Evolutionary conservation across 30 jellyfish, hydroid and myxozoan species (phyloP), one percentile per base, ranked within the genome.

Genomic region (Clytia hemisphaerica): DNA sequence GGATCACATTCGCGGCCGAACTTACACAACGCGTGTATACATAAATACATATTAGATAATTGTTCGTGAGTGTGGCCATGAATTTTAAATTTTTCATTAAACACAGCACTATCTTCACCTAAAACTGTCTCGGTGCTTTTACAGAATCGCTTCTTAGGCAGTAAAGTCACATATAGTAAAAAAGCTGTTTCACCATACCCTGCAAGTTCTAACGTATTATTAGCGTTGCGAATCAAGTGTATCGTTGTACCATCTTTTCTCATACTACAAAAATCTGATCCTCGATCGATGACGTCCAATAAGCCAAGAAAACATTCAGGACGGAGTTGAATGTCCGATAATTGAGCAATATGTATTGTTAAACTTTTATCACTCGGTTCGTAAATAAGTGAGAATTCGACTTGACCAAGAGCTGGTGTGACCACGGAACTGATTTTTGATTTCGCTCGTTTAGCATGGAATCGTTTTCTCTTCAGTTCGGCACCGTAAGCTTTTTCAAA

Each of bases 1-100:
- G 94, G 94, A 28, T 59, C 77, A 28, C 83, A 83, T 10, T 70
- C 82, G 5, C 64, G 83, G 22, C 93, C 93, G 22, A 73, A 72
- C 25, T 62, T 60, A 12, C 84, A 70, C 57, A 82, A 37, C 1
- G 83, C 94, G 32, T 82, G 94, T 37, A 82, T 45, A 37, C 87
- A 25, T 10, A 82, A 38, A 15, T 40, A 29, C 40, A 49, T 10
- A 35, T 40, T 66, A 14, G 42, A 30, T 3, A 82, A 35, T 28
- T 82, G 90, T 37, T 73, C 79, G 26, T 51, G 32, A 26, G 45
- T 49, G 22, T 45, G 16, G 33, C 46, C 58, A 12, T 55, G 63
- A 4, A 67, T 9, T 32, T 54, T 30, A 53, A 71, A 74, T 31
- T 53, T 49, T 37, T 82, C 94, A 45, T 82, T 46, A 31, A 82